phyloP scores from a whole-genome alignment of 1,140 invertebrate genomes.

The Conus betulinus region DNA sequence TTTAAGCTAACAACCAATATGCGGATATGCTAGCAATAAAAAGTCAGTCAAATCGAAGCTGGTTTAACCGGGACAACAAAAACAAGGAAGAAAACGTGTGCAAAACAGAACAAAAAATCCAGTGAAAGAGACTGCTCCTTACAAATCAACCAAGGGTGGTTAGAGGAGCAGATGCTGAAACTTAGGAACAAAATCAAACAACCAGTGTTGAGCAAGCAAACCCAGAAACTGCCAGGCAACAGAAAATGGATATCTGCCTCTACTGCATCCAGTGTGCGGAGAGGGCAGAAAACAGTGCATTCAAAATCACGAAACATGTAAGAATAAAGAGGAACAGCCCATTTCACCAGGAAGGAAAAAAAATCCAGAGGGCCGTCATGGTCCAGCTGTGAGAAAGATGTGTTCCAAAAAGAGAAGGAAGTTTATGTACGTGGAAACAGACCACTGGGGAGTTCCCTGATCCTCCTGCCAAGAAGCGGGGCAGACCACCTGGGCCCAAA shows the following conservation, averaged over 20 bases:
- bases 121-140: background rate
- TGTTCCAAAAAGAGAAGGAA: slow-evolving; percentile 24
- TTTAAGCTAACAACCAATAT: background rate
- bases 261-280: background rate
- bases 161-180: background rate
- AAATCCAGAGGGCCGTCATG: background rate
- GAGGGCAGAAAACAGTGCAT: slow-evolving; percentile 24
- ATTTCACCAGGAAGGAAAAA: background rate
- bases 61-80: background rate
- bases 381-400: background rate
- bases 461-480: background rate
- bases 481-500: slow-evolving; percentile 27
- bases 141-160: background rate
- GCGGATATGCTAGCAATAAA: background rate
- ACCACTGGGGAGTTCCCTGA: slow-evolving; percentile 11
- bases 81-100: background rate
- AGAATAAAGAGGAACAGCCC: background rate
- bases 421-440: slow-evolving; percentile 24
- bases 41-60: background rate
- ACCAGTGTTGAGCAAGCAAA: background rate
- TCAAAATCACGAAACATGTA: slow-evolving; percentile 11
- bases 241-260: background rate
- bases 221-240: background rate
- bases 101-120: background rate
- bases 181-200: background rate